Percentiles rank a stretch among this genome's conserved stretches.
These are phyloP conservation scores for Cosmia trapezina DNA, from an alignment of 2,888 invertebrate genomes.

Conservation along the genomic window DNA sequence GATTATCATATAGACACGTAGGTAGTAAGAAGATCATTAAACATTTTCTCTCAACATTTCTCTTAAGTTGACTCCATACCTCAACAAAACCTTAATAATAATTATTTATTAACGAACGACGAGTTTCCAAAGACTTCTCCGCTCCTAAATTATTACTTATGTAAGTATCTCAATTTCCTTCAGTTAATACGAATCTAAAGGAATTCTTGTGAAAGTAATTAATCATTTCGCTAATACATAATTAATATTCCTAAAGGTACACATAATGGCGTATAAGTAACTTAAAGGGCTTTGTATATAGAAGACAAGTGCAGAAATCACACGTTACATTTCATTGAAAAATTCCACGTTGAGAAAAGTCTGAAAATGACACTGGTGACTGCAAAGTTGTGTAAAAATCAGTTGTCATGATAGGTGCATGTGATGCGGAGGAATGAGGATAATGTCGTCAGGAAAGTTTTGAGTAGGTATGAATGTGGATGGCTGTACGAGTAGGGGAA, in stretches of 20 bases:
- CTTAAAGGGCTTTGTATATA: constrained; percentile 7
- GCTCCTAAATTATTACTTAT: constrained; percentile 55
- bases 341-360: no score
- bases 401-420: no score
- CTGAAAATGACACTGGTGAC: no score
- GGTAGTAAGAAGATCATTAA: neutral
- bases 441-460: no score
- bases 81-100: constrained; percentile 32
- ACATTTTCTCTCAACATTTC: constrained; percentile 15
- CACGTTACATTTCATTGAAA: constrained; percentile 1
- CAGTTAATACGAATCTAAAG: constrained; percentile 63
- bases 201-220: constrained; percentile 77
- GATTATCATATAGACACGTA: neutral
- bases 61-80: constrained; percentile 10
- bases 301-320: constrained; percentile 30
- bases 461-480: no score
- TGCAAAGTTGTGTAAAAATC: no score
- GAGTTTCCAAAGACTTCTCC: constrained; percentile 49
- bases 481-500: no score
- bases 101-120: constrained; percentile 39
- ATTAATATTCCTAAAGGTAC: constrained; percentile 67
- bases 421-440: no score
- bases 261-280: constrained; percentile 52
- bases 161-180: constrained; percentile 63
- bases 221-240: constrained; percentile 81